These are phyloP conservation scores for Neria commutata DNA, from an alignment of 2,888 invertebrate species.

Conservation along the genomic window DNA sequence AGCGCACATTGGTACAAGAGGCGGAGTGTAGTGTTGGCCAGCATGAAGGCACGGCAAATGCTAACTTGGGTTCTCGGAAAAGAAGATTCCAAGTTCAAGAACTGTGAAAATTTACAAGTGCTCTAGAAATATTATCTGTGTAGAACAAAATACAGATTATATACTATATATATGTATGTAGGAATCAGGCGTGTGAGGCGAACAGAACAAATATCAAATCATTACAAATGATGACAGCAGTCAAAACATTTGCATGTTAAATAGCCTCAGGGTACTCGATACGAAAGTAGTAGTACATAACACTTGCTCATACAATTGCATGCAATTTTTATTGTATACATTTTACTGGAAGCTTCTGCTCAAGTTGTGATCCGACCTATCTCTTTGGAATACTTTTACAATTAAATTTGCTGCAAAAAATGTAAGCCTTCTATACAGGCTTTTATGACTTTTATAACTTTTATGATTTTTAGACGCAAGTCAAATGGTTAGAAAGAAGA, in stretches of 20 bases:
- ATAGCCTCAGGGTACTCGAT: too few species aligned
- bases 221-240: neutral
- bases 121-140: conserved; percentile 67
- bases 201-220: neutral
- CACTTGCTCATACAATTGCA: too few species aligned
- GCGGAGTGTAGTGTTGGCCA: conserved; percentile 81
- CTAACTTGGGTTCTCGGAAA: conserved; percentile 90
- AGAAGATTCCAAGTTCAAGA: conserved; percentile 89
- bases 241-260: neutral
- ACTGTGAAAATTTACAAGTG: conserved; percentile 88
- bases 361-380: too few species aligned
- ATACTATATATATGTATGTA: neutral
- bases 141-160: neutral
- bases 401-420: too few species aligned
- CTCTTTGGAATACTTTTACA: too few species aligned
- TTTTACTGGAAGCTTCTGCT: too few species aligned
- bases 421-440: too few species aligned
- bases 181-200: neutral
- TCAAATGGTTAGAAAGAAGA: too few species aligned
- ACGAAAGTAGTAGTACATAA: too few species aligned
- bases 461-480: too few species aligned
- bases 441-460: too few species aligned
- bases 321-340: too few species aligned
- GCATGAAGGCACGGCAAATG: conserved; percentile 90
- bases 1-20: conserved; percentile 84